These are phyloP conservation scores for Microtus oregoni DNA, from an alignment of 2,113 vertebrate species.

Conservation along the genomic window DNA sequence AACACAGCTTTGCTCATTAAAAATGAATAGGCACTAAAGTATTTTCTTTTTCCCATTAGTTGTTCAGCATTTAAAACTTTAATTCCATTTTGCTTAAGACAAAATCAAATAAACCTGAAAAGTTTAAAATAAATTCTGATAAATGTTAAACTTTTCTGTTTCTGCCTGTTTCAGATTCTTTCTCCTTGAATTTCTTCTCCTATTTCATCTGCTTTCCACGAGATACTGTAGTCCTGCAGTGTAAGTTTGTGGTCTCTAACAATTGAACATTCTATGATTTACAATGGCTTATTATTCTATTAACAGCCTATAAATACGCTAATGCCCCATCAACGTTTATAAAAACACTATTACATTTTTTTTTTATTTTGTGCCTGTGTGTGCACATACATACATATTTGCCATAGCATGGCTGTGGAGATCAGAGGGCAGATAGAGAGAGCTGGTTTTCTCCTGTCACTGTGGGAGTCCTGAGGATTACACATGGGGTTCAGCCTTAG, in stretches of 20 bases:
- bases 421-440: not conserved
- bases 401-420: not conserved
- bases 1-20: slow-evolving; percentile 50
- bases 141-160: not conserved
- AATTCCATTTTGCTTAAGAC: slow-evolving; percentile 28
- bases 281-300: not conserved
- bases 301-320: no score
- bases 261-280: not conserved
- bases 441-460: not conserved
- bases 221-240: not conserved
- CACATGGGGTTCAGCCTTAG: no score
- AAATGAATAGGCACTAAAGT: slow-evolving; percentile 41
- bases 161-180: not conserved
- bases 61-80: slow-evolving; percentile 45
- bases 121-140: not conserved
- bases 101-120: slow-evolving; percentile 35
- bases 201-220: not conserved
- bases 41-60: slow-evolving; percentile 22
- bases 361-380: no score
- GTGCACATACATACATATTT: not conserved
- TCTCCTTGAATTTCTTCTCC: not conserved
- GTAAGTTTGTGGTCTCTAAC: not conserved
- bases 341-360: not conserved
- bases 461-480: not conserved
- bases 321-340: not conserved